Conservation (phyloP, 2,888 invertebrate species). For the Cyrtodaria siliqua region DNA sequence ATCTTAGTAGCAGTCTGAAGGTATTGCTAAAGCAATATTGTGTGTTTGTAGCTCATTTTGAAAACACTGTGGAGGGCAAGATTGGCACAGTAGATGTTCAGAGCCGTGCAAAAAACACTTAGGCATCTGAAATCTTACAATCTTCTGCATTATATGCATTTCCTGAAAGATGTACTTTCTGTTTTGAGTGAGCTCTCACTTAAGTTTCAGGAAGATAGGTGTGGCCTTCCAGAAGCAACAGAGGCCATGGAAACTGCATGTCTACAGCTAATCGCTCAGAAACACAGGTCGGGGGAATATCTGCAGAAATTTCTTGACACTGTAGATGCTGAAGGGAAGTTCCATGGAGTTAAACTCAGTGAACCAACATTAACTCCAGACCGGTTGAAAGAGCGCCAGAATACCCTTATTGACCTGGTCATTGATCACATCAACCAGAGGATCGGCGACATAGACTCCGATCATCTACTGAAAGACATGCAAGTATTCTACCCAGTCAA, state of each 20-base stretch:
- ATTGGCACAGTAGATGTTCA: slow-evolving; percentile 36
- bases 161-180: slow-evolving; percentile 44
- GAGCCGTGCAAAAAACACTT: slow-evolving; percentile 26
- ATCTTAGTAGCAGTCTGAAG: slow-evolving; percentile 39
- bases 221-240: slow-evolving; percentile 34
- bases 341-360: slow-evolving; percentile 26
- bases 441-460: too few species aligned
- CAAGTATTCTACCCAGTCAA: slow-evolving; percentile 55
- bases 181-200: slow-evolving; percentile 45
- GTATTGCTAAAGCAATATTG: slow-evolving; percentile 27
- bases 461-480: slow-evolving; percentile 46
- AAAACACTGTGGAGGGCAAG: slow-evolving; percentile 41
- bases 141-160: slow-evolving; percentile 50
- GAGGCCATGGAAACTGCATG: slow-evolving; percentile 51
- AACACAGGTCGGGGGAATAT: slow-evolving; percentile 35
- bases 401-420: too few species aligned
- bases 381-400: too few species aligned
- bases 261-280: slow-evolving; percentile 37
- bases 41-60: slow-evolving; percentile 48
- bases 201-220: slow-evolving; percentile 50
- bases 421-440: too few species aligned
- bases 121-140: slow-evolving; percentile 37
- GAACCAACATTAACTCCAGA: too few species aligned
- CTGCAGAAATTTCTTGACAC: slow-evolving; percentile 34
- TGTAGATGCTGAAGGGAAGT: slow-evolving; percentile 25